Evolutionary conservation across 2,888 invertebrate genomes (phyloP).

Genomic region (Noctua janthina): DNA sequence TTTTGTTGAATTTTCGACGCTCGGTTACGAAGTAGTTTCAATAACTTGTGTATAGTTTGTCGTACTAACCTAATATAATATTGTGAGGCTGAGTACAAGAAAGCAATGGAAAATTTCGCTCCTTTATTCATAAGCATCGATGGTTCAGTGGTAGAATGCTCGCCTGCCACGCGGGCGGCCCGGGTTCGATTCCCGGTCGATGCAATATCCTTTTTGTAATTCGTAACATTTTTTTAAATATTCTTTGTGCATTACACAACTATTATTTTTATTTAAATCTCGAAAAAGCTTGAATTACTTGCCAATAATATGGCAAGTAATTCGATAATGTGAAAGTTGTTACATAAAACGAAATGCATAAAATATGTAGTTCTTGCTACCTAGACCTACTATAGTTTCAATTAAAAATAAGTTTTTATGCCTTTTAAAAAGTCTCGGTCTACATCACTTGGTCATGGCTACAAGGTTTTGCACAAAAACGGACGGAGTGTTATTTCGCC

Average conservation of each 20-base stretch:
- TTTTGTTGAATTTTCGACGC: background rate
- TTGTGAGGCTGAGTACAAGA: background rate
- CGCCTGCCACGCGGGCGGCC: conserved; percentile 91
- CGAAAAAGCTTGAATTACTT: background rate
- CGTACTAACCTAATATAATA: background rate
- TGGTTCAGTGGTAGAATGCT: conserved; percentile 91
- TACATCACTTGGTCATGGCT: conserved; percentile 45
- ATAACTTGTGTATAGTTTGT: background rate
- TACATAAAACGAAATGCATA: background rate
- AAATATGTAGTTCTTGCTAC: background rate
- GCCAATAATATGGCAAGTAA: too few relatives aligned
- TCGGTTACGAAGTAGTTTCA: background rate
- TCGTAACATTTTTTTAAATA: background rate
- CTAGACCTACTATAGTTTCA: background rate
- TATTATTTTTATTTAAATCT: background rate
- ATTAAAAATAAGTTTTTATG: background rate
- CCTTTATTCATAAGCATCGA: conserved; percentile 80
- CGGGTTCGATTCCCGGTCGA: conserved; percentile 90
- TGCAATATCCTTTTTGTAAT: conserved; percentile 76
- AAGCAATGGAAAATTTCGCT: background rate
- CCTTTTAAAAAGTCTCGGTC: conserved; percentile 35
- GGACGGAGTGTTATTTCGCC: background rate
- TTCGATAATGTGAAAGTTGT: conserved; percentile 13
- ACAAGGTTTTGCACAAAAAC: conserved; percentile 32
- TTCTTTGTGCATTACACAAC: background rate